Evolutionary conservation across 2,888 invertebrate species (phyloP), one percentile per base, ranked within the genome.

Genomic region (Seira musarum): DNA sequence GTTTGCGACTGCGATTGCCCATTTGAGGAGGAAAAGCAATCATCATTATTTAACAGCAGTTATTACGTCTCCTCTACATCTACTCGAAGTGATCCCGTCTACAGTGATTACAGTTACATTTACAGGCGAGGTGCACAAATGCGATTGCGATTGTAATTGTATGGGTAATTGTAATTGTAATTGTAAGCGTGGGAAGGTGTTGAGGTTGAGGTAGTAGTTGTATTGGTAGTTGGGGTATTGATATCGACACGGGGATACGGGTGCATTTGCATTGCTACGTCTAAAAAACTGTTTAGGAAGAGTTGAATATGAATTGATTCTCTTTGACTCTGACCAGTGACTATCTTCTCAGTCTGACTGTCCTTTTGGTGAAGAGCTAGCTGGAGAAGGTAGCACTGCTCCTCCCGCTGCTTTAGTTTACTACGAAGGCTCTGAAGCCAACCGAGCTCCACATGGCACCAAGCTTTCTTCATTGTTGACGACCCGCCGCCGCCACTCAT

Each of bases 351-450:
- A n/a, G 92, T 91, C 86, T 92, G 91, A 72, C 91, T 90, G 87
- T 93, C 93, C 87, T 93, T 93, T 87, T 92, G 92, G 82, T 92
- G 91, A 80, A 93, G 89, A 69, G 91, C 91, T 83, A 91, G 89
- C 88, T 93, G 92, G 82, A 93, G 88, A 88, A 92, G 92, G 83
- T 92, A 90, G 88, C 92, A 92, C 82, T 91, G 91, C 85, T 92
- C 90, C 87, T 93, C 93, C 85, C 93, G 90, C 84, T 90, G 89
- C 80, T 88, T 88, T 75, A 89, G 84, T 83, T 88, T 88, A 81
- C 87, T 87, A 81, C 87, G 87, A 65, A 85, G 87, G 71, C 86
- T 83, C 76, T 87, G 87, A 64, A 88, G 83, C 78, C 87, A 86
- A 57, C 86, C 86, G 46, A 87, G 74, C 64, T 88, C 87, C 30